Base-by-base conservation (phyloP, 2,113 vertebrate genomes). In the Ageneiosus marmoratus region DNA sequence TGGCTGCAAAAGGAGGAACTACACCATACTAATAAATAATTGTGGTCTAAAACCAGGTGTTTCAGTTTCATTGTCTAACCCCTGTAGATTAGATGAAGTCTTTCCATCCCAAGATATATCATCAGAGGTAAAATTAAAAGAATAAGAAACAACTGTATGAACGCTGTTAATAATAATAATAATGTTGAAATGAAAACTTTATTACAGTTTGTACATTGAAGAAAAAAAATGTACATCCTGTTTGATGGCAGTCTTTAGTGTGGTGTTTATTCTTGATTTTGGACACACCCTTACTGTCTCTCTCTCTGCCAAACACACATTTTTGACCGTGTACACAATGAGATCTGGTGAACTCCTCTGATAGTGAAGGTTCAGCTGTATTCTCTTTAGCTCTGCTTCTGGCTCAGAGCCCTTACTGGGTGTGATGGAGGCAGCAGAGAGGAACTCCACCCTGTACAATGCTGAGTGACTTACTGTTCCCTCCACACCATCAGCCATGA, bases 381-480 rank as follows among this genome's bases (percentile, higher is more conserved):
- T 5, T 16, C 70, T 80, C 75, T 80, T 29, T 41, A 75, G 48
- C 84, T 82, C 55, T 51, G 79, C 51, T 34, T 34, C 80, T 78
- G 84, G 73, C 84, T 70, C 63, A 7, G 37, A 62, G 67, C 53
- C 75, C 22, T 53, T 12, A 56, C 73, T 82, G 84, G 80, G 63
- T 82, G 80, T 74, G 81, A 75, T 76, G 69, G 78, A 84, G 83
- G 58, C 70, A 80, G 48, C 29, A 56, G 51, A 77, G 63, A 86
- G 84, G 84, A 79, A 82, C 84, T 86, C 84, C 76, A 82, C 84
- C 84, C 84, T 48, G 53, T 55, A 44, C 44, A n/a, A 50, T 37
- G 76, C 24, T 78, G 75, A 86, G 29, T 72, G 84, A 86, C 44
- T 78, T 82, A 82, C 65, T 24, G 65, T 77, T 78, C 84, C 80